Conservation (phyloP, 1,140 invertebrate genomes). For the Vollenhovia emeryi region DNA sequence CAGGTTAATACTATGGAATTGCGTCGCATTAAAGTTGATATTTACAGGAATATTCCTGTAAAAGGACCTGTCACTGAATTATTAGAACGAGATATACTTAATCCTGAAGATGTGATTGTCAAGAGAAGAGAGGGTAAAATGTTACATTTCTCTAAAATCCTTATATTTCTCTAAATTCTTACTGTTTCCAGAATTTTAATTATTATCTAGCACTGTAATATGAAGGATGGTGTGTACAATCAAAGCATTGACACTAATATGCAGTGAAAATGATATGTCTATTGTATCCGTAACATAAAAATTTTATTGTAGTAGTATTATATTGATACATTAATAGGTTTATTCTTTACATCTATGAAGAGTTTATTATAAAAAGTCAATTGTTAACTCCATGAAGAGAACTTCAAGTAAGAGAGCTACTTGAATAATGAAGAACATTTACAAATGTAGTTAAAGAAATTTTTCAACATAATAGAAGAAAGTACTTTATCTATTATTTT, state of each 20-base stretch:
- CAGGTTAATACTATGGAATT: conserved; percentile 67
- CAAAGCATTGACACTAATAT: background rate
- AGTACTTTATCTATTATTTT: too few species aligned
- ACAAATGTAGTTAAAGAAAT: too few species aligned
- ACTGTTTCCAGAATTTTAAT: conserved; percentile 1
- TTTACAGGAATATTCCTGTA: conserved; percentile 71
- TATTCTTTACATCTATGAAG: background rate
- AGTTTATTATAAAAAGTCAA: background rate
- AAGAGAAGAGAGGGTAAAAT: conserved; percentile 75
- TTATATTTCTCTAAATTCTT: conserved; percentile 4
- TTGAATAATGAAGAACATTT: too few species aligned
- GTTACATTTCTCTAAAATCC: conserved; percentile 28
- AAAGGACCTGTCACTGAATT: conserved; percentile 28
- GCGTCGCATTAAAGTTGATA: conserved; percentile 74
- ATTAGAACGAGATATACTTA: conserved; percentile 68
- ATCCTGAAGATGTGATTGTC: conserved; percentile 71
- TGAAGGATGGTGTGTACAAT: background rate
- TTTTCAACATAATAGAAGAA: too few species aligned
- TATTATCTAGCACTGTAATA: background rate
- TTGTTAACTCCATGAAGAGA: background rate
- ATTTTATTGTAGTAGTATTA: too few species aligned
- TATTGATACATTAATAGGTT: background rate
- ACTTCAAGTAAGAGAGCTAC: too few species aligned
- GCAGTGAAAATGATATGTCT: background rate
- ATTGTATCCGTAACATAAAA: background rate